phyloP scores from a whole-genome alignment of 2,797 vertebrate genomes.

The Danio kyathit region DNA sequence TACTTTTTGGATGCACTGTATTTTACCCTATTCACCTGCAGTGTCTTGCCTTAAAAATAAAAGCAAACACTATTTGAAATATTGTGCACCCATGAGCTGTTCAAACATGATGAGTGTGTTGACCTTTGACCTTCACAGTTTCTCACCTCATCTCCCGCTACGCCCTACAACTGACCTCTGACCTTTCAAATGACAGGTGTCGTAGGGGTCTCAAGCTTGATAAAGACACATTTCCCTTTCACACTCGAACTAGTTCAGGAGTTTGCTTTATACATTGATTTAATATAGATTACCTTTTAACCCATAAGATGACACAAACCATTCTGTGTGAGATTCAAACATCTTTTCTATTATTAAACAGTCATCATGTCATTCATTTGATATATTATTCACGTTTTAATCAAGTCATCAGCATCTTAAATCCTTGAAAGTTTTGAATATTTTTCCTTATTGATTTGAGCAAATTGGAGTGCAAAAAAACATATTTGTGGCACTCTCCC shows the following conservation, averaged over 20 bases:
- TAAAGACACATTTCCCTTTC: constrained; percentile 27
- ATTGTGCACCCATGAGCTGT: not conserved
- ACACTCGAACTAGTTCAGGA: not conserved
- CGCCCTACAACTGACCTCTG: constrained; percentile 15
- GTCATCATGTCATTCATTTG: too few relatives aligned
- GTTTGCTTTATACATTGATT: not conserved
- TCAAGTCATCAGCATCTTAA: too few relatives aligned
- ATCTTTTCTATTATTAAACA: too few relatives aligned
- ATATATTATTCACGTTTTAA: too few relatives aligned
- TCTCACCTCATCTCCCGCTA: constrained; percentile 30
- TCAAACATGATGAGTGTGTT: constrained; percentile 34
- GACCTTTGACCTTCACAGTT: constrained; percentile 31
- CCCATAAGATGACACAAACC: not conserved
- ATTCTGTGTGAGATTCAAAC: not conserved
- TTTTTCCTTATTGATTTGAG: too few relatives aligned
- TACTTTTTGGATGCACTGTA: too few relatives aligned
- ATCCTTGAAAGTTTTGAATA: too few relatives aligned
- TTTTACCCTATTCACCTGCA: too few relatives aligned
- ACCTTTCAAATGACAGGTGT: constrained; percentile 16
- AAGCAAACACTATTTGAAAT: too few relatives aligned
- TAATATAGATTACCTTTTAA: not conserved
- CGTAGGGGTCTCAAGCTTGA: constrained; percentile 67
- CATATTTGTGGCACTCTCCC: too few relatives aligned
- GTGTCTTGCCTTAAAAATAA: too few relatives aligned
- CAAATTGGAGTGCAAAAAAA: too few relatives aligned